Percentiles rank a stretch among this genome's conserved stretches.
phyloP scores from a whole-genome alignment of 92 coral and sea anemone genomes.

The Parazoanthus darwini region DNA sequence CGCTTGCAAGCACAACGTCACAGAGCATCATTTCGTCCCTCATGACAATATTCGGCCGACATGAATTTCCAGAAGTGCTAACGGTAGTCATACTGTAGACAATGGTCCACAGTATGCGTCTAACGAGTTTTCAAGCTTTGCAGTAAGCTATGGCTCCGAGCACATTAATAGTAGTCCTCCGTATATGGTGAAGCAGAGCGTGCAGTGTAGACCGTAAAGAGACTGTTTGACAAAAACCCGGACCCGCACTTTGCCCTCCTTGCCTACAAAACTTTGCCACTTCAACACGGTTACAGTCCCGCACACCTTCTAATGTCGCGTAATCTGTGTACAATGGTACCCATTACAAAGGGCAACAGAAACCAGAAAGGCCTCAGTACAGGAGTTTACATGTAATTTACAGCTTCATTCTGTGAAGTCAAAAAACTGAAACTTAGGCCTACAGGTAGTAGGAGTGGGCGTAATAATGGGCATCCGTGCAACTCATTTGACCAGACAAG shows the following conservation, averaged over 20 bases:
- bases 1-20: constrained; percentile 12
- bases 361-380: no score
- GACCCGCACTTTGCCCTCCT: neutral
- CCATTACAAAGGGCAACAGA: no score
- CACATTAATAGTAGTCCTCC: neutral
- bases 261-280: neutral
- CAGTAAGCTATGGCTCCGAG: neutral
- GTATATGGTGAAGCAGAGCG: neutral
- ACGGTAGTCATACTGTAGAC: neutral
- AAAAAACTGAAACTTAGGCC: no score
- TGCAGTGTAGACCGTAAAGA: neutral
- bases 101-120: constrained; percentile 4
- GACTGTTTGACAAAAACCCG: neutral
- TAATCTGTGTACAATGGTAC: no score
- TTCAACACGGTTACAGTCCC: neutral
- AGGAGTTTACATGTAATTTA: no score
- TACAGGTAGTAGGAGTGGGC: no score
- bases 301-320: no score
- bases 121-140: neutral
- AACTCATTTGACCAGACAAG: no score
- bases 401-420: no score
- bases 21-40: constrained; percentile 2
- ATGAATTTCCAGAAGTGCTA: neutral
- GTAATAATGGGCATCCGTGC: no score
- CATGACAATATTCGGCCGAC: neutral